phyloP scores from a whole-genome alignment of 2,888 invertebrate species.

The Tiphia femorata region DNA sequence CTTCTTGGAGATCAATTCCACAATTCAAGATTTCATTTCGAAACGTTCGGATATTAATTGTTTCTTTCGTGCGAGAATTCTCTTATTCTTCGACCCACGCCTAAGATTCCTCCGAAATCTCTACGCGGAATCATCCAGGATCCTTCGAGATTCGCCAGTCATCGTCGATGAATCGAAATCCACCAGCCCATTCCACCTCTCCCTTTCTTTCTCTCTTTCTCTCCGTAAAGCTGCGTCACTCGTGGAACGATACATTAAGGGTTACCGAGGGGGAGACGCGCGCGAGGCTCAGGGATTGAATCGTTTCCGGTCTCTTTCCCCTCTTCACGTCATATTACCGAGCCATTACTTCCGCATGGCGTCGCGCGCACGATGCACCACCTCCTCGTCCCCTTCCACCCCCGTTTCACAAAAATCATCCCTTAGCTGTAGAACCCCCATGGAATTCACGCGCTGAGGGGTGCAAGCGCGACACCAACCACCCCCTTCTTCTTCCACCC shows the following conservation, averaged over 20 bases:
- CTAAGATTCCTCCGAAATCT: no score
- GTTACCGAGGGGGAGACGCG: constrained; percentile 34
- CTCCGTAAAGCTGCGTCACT: constrained; percentile 60
- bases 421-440: constrained; percentile 20
- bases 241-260: constrained; percentile 62
- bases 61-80: no score
- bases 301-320: constrained; percentile 61
- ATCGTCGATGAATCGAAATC: no score
- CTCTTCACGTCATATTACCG: constrained; percentile 58
- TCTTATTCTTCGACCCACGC: no score
- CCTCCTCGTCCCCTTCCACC: constrained; percentile 29
- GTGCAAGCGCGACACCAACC: no score
- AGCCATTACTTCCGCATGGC: constrained; percentile 57
- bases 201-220: no score
- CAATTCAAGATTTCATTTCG: no score
- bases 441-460: constrained; percentile 3
- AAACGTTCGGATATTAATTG: no score
- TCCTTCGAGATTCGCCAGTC: no score
- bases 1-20: no score
- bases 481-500: neutral
- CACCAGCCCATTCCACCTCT: no score
- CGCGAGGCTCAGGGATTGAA: constrained; percentile 59
- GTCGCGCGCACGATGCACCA: constrained; percentile 32
- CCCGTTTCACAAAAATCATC: constrained; percentile 18
- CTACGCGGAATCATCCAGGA: no score